Conservation (phyloP, 2,113 vertebrate species). For the Progne subis region DNA sequence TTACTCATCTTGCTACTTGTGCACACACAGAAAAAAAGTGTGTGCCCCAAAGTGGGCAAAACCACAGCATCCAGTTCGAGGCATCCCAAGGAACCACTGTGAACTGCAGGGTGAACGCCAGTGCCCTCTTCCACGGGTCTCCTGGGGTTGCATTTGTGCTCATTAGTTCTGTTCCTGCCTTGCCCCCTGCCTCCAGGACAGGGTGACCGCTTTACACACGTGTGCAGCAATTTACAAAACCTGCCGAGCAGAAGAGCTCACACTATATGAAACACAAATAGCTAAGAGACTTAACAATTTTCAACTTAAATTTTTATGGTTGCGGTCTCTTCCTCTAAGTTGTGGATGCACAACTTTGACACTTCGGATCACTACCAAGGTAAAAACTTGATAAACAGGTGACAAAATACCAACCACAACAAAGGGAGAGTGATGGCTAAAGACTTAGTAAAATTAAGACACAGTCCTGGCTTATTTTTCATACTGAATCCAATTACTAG, state of each 20-base stretch:
- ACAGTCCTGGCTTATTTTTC: neutral
- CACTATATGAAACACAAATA: neutral
- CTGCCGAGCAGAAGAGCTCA: neutral
- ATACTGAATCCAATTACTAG: neutral
- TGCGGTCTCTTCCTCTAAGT: neutral
- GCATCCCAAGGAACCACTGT: neutral
- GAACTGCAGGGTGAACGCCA: neutral
- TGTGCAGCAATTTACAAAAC: neutral
- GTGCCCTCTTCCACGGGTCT: neutral
- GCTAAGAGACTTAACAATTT: neutral
- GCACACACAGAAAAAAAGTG: neutral
- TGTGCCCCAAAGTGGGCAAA: neutral
- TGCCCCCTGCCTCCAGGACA: fast-evolving
- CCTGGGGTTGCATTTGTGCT: neutral
- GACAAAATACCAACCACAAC: neutral
- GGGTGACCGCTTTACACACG: fast-evolving
- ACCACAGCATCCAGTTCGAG: fast-evolving
- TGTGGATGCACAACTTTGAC: neutral
- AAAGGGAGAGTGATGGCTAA: neutral
- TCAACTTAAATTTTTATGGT: neutral
- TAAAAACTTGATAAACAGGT: neutral
- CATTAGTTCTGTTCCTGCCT: neutral
- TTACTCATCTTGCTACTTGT: neutral
- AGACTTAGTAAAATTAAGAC: neutral
- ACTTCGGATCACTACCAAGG: neutral